Base-by-base conservation (phyloP, 1,140 invertebrate genomes). In the Megalopta genalis region DNA sequence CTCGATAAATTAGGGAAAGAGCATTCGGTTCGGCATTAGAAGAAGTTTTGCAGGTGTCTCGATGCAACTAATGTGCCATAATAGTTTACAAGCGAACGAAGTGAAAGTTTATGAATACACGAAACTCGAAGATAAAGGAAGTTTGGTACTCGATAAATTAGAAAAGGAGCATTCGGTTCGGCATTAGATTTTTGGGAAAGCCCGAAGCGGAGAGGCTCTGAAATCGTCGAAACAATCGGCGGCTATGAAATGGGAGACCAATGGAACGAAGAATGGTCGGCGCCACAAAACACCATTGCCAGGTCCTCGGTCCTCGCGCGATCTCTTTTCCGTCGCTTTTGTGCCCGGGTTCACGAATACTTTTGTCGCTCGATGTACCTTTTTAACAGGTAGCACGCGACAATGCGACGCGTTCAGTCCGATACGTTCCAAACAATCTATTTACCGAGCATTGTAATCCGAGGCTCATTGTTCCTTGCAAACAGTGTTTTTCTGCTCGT, bases 401-500 rank as follows among this genome's bases (percentile, higher is more conserved):
- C 84, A 80, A 86, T 86, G 67, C 77, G 64, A 83, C 75, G 69
- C 79, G 75, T 75, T 83, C 80, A 82, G 80, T 74, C 82, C 87
- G 84, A 89, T 88, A 86, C 75, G 82, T 73, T 83, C 85, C 81
- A 64, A 86, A 89, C 86, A 89, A 87, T 89, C 87, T 89, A 84
- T 90, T 90, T 90, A 86, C 83, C 80, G 82, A 84, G 83, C 85
- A 90, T 90, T 90, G 88, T 88, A 89, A 90, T 87, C 85, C 86
- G 84, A 85, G 74, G 75, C 79, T 88, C 84, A 90, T 90, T 89
- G 87, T 89, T 88, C 82, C 72, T 85, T 71, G 80, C 78, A 83
- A 83, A 87, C 78, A 84, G 80, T 84, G 82, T 86, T 87, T 87
- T 83, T 81, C 65, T 83, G 65, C 27, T n/a, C 63, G 62, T 27